A percentile compares a stretch with the other conserved stretches of the same genome.
Conservation (phyloP, 2,888 invertebrate species). For the Norana najaformis region DNA sequence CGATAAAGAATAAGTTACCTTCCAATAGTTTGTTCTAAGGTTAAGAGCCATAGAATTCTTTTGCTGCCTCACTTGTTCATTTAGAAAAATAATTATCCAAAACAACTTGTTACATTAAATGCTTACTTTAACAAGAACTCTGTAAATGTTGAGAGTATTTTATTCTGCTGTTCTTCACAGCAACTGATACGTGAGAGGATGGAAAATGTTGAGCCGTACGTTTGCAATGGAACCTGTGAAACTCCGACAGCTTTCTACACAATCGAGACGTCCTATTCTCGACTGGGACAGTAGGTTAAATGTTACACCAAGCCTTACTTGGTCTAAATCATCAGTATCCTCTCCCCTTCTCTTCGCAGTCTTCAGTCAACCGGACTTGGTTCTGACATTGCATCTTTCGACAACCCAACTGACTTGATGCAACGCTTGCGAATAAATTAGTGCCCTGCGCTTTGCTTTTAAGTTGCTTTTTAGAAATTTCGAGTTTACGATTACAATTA, state of each 20-base stretch:
- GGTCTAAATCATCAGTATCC: background rate
- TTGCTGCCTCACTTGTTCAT: background rate
- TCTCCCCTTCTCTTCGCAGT: no score
- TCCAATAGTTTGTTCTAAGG: background rate
- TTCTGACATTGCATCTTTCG: no score
- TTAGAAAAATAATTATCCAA: background rate
- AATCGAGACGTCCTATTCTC: conserved; percentile 26
- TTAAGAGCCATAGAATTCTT: background rate
- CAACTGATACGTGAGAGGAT: background rate
- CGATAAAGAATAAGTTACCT: background rate
- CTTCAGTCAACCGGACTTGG: no score
- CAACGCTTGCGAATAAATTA: no score
- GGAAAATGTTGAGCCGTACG: background rate
- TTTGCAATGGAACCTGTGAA: conserved; percentile 19
- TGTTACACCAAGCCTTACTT: background rate
- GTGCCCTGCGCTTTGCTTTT: no score
- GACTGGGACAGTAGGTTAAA: conserved; percentile 33
- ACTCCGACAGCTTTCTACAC: conserved; percentile 25
- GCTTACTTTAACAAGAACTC: background rate
- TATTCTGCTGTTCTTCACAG: no score
- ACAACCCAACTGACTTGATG: no score
- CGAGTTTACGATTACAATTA: no score
- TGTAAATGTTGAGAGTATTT: background rate
- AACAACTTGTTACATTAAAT: background rate
- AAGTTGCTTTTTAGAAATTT: no score